Evolutionary conservation across 2,113 vertebrate species (phyloP).

Genomic region (Crotalus viridis): DNA sequence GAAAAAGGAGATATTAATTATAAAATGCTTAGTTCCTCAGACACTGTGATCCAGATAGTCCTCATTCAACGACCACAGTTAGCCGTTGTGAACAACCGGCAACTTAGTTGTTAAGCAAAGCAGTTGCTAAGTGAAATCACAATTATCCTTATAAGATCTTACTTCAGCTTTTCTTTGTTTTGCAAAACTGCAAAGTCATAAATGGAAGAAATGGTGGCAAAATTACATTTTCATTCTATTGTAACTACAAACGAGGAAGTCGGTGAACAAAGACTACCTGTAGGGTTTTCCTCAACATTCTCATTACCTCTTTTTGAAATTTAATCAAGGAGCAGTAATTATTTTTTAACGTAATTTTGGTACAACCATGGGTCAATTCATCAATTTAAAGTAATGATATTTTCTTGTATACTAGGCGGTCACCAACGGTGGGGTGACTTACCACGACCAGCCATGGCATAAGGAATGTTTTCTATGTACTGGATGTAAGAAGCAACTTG

Average conservation of each 20-base stretch:
- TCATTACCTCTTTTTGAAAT: neutral
- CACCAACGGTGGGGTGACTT: slow-evolving; percentile 71
- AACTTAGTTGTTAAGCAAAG: neutral
- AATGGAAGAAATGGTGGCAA: neutral
- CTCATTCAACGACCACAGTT: neutral
- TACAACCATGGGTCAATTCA: neutral
- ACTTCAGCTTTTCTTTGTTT: neutral
- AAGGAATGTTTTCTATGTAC: slow-evolving; percentile 77
- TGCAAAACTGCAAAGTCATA: neutral
- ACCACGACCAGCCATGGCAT: slow-evolving; percentile 75
- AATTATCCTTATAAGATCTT: neutral
- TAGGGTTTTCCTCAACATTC: neutral
- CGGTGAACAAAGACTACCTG: neutral
- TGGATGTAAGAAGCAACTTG: slow-evolving; percentile 70
- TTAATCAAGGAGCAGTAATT: neutral
- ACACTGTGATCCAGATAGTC: neutral
- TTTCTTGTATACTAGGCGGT: slow-evolving; percentile 65
- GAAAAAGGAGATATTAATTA: neutral
- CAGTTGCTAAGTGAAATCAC: neutral
- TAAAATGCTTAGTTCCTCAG: neutral
- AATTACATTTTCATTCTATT: neutral
- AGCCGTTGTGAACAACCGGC: neutral
- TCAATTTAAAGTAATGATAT: neutral
- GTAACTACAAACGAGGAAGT: neutral
- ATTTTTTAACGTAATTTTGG: neutral